Percentiles rank a stretch among this genome's conserved stretches.
Conservation (phyloP, 2,113 vertebrate species). For the Microcebus griseorufus region DNA sequence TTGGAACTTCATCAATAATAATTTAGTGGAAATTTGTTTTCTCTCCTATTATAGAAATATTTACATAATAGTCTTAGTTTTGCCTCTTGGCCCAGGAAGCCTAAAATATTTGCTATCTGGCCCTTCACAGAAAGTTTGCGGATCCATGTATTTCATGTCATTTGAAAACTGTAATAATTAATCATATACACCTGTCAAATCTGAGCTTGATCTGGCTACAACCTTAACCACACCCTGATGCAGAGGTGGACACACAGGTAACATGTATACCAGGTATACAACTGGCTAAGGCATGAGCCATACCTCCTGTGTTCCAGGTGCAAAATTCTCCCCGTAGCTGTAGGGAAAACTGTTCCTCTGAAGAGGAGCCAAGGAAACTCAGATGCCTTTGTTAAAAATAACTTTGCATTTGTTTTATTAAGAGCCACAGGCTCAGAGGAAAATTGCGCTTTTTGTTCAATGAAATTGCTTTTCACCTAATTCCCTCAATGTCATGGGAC, state of each 20-base stretch:
- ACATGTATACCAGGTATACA: accelerated
- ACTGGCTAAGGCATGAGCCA: neutral
- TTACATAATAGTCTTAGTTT: neutral
- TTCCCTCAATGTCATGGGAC: neutral
- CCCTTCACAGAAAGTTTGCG: neutral
- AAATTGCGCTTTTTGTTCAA: constrained; percentile 22
- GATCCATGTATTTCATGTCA: neutral
- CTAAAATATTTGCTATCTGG: neutral
- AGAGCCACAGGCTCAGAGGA: neutral
- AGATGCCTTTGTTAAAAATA: constrained; percentile 20
- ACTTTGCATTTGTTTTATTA: constrained; percentile 49
- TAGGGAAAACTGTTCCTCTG: neutral
- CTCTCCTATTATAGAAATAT: neutral
- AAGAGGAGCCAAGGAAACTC: neutral
- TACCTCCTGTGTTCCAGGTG: accelerated
- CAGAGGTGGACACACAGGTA: neutral
- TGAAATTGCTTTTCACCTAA: neutral
- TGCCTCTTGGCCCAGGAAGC: neutral
- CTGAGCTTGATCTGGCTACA: neutral
- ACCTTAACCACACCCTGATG: accelerated
- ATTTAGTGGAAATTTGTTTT: neutral
- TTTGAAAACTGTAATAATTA: neutral
- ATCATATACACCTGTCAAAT: neutral
- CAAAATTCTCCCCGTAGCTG: neutral
- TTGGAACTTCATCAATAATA: neutral